Evolutionary conservation across 2,888 invertebrate genomes (phyloP).

Genomic region (Lithophane leautieri): DNA sequence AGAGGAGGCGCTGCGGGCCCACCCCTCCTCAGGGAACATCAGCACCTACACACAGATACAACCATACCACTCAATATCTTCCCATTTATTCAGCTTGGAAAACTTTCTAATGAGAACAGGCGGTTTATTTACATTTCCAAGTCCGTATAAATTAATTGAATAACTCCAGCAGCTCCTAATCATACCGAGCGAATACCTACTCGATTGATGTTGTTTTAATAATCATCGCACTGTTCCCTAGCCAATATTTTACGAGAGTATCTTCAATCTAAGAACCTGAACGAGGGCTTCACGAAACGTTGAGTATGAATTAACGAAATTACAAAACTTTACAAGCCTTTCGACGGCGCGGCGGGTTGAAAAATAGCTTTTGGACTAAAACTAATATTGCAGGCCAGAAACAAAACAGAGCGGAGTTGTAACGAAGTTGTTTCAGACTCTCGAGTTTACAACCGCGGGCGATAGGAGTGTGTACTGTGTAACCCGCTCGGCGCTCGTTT

Average conservation of each 20-base stretch:
- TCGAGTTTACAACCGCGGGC: slow-evolving; percentile 86
- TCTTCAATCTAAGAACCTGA: slow-evolving; percentile 77
- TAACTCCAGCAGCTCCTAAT: slow-evolving; percentile 52
- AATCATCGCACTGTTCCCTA: slow-evolving; percentile 71
- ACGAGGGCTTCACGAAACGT: slow-evolving; percentile 78
- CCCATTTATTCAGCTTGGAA: slow-evolving; percentile 35
- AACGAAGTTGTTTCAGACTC: slow-evolving; percentile 87
- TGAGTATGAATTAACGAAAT: slow-evolving; percentile 87
- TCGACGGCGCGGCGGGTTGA: slow-evolving; percentile 85
- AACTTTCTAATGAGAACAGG: slow-evolving; percentile 60
- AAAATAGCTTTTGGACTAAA: slow-evolving; percentile 90
- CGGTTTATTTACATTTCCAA: slow-evolving; percentile 63
- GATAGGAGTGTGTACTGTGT: slow-evolving; percentile 68
- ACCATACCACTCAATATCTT: slow-evolving; percentile 19
- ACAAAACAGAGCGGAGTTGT: slow-evolving; percentile 87
- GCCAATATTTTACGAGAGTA: slow-evolving; percentile 77
- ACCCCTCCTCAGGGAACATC: slow-evolving; percentile 96
- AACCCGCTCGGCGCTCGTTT: slow-evolving; percentile 75
- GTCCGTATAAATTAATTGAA: slow-evolving; percentile 63
- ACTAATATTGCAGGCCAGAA: slow-evolving; percentile 88
- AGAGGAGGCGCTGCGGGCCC: slow-evolving; percentile 96
- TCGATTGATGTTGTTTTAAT: slow-evolving; percentile 78
- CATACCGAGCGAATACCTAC: slow-evolving; percentile 30
- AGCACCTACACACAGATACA: slow-evolving; percentile 91
- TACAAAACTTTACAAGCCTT: slow-evolving; percentile 89